Percentiles rank a stretch among this genome's conserved stretches.
Evolutionary conservation across 1,140 invertebrate species (phyloP).

Genomic region (Agraylea sexmaculata): DNA sequence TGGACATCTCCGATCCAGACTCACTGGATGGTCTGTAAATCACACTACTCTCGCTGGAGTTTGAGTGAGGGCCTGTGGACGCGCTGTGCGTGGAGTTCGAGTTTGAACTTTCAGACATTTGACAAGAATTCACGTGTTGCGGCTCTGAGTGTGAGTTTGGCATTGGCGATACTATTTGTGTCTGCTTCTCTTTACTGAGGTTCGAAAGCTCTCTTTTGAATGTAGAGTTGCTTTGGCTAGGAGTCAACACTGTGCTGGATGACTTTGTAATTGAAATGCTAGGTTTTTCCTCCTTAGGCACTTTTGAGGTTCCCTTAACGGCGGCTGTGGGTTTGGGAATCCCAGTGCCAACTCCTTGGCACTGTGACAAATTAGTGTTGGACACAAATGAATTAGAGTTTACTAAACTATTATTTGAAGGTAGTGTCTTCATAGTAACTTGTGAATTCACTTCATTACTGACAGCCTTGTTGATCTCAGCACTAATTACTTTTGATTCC

Average conservation of each 20-base stretch:
- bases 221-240: constrained; percentile 44
- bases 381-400: constrained; percentile 20
- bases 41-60: constrained; percentile 54
- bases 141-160: constrained; percentile 32
- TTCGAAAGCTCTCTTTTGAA: constrained; percentile 40
- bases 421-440: constrained; percentile 23
- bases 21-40: constrained; percentile 57
- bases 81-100: constrained; percentile 47
- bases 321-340: constrained; percentile 84
- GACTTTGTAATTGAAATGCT: constrained; percentile 13
- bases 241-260: constrained; percentile 35
- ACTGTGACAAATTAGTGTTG: constrained; percentile 22
- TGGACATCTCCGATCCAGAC: constrained; percentile 48
- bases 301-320: constrained; percentile 74
- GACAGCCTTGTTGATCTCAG: constrained; percentile 14
- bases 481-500: constrained; percentile 24
- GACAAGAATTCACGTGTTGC: constrained; percentile 31
- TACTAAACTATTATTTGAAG: constrained; percentile 16
- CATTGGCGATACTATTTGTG: constrained; percentile 67
- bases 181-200: constrained; percentile 43
- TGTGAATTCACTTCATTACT: constrained; percentile 26
- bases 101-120: constrained; percentile 45
- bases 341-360: constrained; percentile 43
- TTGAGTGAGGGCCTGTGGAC: constrained; percentile 47
- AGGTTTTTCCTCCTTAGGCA: constrained; percentile 38